phyloP scores from a whole-genome alignment of 2,888 invertebrate genomes.

The Psylliodes chrysocephalus region DNA sequence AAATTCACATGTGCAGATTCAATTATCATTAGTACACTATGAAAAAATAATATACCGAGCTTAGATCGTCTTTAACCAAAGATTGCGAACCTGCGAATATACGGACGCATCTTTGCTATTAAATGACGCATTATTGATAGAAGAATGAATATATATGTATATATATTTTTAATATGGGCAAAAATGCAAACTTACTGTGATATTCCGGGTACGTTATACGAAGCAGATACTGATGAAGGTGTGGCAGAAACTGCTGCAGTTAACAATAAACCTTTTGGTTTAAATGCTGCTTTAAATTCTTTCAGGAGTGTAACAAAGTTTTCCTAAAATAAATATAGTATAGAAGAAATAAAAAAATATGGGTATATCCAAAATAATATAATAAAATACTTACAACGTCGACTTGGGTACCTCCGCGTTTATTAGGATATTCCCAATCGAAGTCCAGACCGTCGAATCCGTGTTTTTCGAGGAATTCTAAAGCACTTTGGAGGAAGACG shows the following conservation, averaged over 20 bases:
- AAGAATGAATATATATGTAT: no score
- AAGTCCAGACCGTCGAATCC: conserved; percentile 78
- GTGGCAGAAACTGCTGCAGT: conserved; percentile 72
- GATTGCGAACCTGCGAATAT: no score
- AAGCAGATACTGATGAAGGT: conserved; percentile 63
- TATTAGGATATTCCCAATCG: conserved; percentile 79
- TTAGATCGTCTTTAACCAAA: no score
- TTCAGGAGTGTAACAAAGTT: conserved; percentile 62
- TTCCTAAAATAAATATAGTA: conserved; percentile 36
- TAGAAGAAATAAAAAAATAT: not conserved
- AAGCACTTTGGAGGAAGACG: conserved; percentile 69
- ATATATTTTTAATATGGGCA: not conserved
- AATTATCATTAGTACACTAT: no score
- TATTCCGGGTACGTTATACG: conserved; percentile 71
- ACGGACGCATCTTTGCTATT: no score
- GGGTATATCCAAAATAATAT: no score
- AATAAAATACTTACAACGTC: conserved; percentile 51
- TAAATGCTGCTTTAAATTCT: conserved; percentile 69
- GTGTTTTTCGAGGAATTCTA: conserved; percentile 66
- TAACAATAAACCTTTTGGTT: conserved; percentile 66
- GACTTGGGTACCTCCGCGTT: conserved; percentile 64
- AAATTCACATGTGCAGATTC: no score
- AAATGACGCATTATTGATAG: no score
- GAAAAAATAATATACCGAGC: no score
- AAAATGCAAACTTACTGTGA: conserved; percentile 62